phyloP scores from a whole-genome alignment of 2,888 invertebrate species.

The Aproaerema taeniolella region DNA sequence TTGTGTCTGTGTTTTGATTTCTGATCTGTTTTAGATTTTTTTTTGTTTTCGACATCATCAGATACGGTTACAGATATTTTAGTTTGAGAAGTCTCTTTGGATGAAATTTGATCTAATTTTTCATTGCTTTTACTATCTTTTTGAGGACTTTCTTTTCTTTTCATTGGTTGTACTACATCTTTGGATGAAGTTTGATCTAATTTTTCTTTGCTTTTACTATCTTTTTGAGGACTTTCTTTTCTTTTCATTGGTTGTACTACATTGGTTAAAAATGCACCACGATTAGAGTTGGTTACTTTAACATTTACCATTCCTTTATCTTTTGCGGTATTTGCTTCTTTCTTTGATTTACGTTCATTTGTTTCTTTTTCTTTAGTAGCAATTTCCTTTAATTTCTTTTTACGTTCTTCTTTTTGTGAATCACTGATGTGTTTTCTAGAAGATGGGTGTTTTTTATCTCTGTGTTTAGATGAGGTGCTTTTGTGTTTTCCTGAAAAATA shows the following conservation, averaged over 20 bases:
- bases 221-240: constrained; percentile 28
- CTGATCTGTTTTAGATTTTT: constrained; percentile 17
- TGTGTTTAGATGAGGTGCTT: constrained; percentile 29
- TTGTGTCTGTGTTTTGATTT: constrained; percentile 15
- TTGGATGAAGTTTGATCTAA: constrained; percentile 11
- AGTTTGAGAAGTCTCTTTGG: no score
- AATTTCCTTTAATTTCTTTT: constrained; percentile 69
- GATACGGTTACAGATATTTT: no score
- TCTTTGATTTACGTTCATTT: constrained; percentile 25
- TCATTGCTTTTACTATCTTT: constrained; percentile 22
- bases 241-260: constrained; percentile 39
- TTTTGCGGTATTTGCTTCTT: constrained; percentile 27
- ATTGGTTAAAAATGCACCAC: constrained; percentile 75
- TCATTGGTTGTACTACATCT: constrained; percentile 34
- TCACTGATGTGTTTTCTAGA: constrained; percentile 37
- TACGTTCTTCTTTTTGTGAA: constrained; percentile 63
- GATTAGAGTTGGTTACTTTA: constrained; percentile 70
- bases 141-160: constrained; percentile 31
- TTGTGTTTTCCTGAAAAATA: constrained; percentile 36
- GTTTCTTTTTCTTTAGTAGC: constrained; percentile 50
- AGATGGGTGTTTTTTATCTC: constrained; percentile 28
- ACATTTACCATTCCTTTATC: constrained; percentile 41
- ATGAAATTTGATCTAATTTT: constrained; percentile 10
- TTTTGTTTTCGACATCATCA: constrained; percentile 26
- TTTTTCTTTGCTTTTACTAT: constrained; percentile 20